Base-by-base conservation (phyloP, 2,113 vertebrate genomes). In the Hiodon alosoides region DNA sequence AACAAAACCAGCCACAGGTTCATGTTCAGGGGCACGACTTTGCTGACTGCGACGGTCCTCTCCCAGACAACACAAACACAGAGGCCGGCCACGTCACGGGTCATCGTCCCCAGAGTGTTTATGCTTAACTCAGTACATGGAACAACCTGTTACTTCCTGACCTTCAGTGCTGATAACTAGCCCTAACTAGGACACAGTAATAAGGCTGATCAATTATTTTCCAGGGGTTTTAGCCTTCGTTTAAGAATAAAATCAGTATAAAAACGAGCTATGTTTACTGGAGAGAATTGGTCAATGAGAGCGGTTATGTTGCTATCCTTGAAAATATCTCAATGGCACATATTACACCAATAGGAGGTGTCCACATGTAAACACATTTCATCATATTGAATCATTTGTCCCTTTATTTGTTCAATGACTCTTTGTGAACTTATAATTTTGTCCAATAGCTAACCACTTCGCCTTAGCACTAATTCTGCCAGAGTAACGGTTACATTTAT, bases 81-180 rank as follows among this genome's bases (percentile, higher is more conserved):
- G 7, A 52, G 14, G 7, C 53, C 47, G 46, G 10, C 6, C 7
- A 2, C 51, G 57, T 52, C 62, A 31, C 31, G 31, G 31, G 64
- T 74, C 53, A 66, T 31, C 58, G 62, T 67, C 73, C 73, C 62
- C 31, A 46, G 53, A 17, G 31, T 74, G 64, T 74, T 74, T 67
- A 67, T 46, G 14, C 73, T 67, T 16, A 47, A 46, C 73, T 57
- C 17, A 13, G 54, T 50, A 75, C 64, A 58, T 6, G 65, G 73
- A 58, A 75, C 73, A 75, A 51, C 64, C 73, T 67, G 73, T 75
- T 75, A 67, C 73, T 75, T 68, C 73, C 73, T 75, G 73, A 75
- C 73, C 73, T 75, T 75, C 65, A 6, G 52, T 6, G 9, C 65
- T 60, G 73, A 68, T 75, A 75, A 17, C 13, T 10, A 11, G 53